Conservation (phyloP, 2,113 vertebrate species). For the Thalassoma bifasciatum region DNA sequence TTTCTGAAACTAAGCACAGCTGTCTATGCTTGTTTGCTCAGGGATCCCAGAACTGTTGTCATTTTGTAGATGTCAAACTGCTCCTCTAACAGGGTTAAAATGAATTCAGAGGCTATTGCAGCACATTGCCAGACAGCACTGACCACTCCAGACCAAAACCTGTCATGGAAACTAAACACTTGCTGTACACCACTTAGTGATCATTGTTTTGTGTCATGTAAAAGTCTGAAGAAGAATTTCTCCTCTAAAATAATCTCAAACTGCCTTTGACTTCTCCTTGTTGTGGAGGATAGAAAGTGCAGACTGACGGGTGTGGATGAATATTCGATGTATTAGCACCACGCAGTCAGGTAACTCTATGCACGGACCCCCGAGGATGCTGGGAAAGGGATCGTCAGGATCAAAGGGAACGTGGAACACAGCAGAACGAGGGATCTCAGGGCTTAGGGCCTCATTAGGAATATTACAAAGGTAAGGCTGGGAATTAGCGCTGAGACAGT, state of each 20-base stretch:
- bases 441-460: conserved; percentile 81
- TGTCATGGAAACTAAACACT: conserved; percentile 15
- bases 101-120: conserved; percentile 5
- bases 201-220: conserved; percentile 11
- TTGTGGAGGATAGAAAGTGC: conserved; percentile 54
- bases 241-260: conserved; percentile 38
- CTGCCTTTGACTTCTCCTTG: conserved; percentile 50
- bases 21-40: conserved; percentile 28
- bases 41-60: conserved; percentile 14
- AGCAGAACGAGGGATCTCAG: conserved; percentile 78
- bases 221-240: conserved; percentile 6
- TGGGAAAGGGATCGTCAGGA: conserved; percentile 75
- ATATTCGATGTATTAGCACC: conserved; percentile 67
- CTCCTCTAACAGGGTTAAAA: conserved; percentile 18
- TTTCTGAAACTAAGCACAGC: conserved; percentile 7
- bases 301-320: conserved; percentile 59
- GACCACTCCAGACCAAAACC: conserved; percentile 5
- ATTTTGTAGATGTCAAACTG: conserved; percentile 15
- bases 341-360: conserved; percentile 64
- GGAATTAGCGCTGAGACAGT: conserved; percentile 77
- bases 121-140: conserved; percentile 7
- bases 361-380: conserved; percentile 66
- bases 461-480: conserved; percentile 81
- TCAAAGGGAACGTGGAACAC: conserved; percentile 79
- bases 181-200: background rate